Evolutionary conservation across 2,113 vertebrate species (phyloP).

Genomic region (Rhabdornis inornatus): DNA sequence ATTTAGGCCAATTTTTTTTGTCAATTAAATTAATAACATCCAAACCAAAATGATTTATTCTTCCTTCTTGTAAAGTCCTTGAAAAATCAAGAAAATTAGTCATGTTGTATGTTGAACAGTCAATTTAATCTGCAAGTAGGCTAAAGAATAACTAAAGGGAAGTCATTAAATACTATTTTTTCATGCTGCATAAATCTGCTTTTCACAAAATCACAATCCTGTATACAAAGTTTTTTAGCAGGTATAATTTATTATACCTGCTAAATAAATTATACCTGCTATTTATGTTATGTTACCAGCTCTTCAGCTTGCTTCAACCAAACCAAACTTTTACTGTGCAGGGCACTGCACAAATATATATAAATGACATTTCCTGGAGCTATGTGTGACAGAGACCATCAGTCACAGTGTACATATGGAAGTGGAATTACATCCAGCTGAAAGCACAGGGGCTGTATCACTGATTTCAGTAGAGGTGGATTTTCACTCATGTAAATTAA

Average conservation of each 20-base stretch:
- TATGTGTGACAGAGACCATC: background rate
- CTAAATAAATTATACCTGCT: too few species aligned
- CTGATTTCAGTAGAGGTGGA: background rate
- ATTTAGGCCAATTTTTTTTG: background rate
- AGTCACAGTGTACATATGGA: background rate
- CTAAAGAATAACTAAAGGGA: background rate
- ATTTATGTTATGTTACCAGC: background rate
- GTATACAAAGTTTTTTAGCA: background rate
- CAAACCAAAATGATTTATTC: background rate
- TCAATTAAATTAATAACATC: background rate
- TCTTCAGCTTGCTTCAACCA: background rate
- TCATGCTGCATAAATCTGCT: background rate
- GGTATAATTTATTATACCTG: conserved; percentile 12
- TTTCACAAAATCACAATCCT: background rate
- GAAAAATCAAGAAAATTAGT: background rate
- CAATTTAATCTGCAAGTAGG: background rate
- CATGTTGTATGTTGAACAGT: background rate
- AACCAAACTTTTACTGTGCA: background rate
- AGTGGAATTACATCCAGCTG: background rate
- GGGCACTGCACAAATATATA: background rate
- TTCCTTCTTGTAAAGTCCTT: background rate
- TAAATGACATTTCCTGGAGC: conserved; percentile 25
- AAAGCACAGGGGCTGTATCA: background rate
- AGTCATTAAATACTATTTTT: background rate
- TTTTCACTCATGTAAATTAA: background rate